phyloP scores from a whole-genome alignment of 2,797 vertebrate species.

The Clamator glandarius region DNA sequence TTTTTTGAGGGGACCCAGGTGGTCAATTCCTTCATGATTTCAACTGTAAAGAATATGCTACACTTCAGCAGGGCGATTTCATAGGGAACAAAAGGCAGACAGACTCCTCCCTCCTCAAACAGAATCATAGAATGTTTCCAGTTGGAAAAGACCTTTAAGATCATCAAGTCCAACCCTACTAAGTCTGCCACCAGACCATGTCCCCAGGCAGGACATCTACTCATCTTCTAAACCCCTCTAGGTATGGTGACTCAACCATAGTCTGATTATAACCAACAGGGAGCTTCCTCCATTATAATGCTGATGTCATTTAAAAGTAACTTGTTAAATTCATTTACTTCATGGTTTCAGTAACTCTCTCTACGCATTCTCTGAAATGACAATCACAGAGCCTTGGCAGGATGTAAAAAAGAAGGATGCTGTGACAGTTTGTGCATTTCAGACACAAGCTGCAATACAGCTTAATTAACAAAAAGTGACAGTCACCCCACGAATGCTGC shows the following conservation, averaged over 20 bases:
- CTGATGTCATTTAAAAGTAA: constrained; percentile 78
- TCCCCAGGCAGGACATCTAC: too few relatives aligned
- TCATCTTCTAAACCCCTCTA: too few relatives aligned
- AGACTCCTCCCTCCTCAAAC: background rate
- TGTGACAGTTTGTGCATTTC: background rate
- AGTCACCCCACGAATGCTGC: background rate
- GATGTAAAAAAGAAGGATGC: background rate
- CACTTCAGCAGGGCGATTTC: background rate
- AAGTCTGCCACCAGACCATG: too few relatives aligned
- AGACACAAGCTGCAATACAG: background rate
- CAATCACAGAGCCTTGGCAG: background rate
- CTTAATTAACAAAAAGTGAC: background rate
- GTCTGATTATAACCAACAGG: constrained; percentile 53
- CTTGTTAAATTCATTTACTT: background rate
- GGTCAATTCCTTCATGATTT: background rate
- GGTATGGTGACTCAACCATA: too few relatives aligned
- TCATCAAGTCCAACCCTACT: too few relatives aligned
- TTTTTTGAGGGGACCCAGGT: background rate
- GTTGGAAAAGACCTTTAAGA: too few relatives aligned
- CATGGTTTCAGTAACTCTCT: background rate
- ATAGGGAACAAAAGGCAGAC: background rate
- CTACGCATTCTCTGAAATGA: background rate
- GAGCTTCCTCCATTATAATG: constrained; percentile 78
- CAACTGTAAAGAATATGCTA: background rate
- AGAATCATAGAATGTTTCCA: too few relatives aligned